These are phyloP conservation scores for Acrocephalus kingi DNA, from an alignment of 2,113 vertebrate genomes.

Conservation along the genomic window DNA sequence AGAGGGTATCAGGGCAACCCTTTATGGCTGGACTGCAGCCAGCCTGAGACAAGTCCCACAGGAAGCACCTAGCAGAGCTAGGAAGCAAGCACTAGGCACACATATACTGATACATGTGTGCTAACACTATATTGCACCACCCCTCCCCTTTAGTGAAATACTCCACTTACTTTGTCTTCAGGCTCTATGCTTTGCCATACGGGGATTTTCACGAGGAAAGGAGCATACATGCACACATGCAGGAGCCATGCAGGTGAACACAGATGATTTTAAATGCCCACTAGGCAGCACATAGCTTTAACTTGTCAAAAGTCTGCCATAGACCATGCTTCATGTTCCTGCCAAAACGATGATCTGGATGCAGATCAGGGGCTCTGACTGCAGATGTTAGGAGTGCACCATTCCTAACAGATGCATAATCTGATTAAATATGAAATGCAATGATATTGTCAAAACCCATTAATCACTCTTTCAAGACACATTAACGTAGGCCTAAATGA, in stretches of 20 bases:
- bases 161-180: not conserved
- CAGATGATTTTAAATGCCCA: not conserved
- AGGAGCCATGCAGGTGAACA: not conserved
- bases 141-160: not conserved
- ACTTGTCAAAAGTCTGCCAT: not conserved
- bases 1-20: not conserved
- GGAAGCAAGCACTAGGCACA: not conserved
- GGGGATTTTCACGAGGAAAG: not conserved
- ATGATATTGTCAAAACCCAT: constrained; percentile 83
- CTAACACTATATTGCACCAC: not conserved
- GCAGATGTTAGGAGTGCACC: constrained; percentile 74
- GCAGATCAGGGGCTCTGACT: constrained; percentile 64
- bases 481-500: constrained; percentile 69
- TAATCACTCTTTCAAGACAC: constrained; percentile 80
- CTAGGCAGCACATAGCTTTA: not conserved
- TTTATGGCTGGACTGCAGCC: not conserved
- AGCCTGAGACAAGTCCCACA: not conserved
- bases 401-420: constrained; percentile 80
- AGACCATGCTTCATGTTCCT: not conserved
- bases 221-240: not conserved
- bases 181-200: not conserved
- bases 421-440: constrained; percentile 80
- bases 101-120: fast-evolving
- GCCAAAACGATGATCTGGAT: constrained; percentile 66
- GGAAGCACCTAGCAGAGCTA: not conserved